These are phyloP conservation scores for Rhabdomys dilectus DNA, from an alignment of 2,113 vertebrate species.

Conservation along the genomic window DNA sequence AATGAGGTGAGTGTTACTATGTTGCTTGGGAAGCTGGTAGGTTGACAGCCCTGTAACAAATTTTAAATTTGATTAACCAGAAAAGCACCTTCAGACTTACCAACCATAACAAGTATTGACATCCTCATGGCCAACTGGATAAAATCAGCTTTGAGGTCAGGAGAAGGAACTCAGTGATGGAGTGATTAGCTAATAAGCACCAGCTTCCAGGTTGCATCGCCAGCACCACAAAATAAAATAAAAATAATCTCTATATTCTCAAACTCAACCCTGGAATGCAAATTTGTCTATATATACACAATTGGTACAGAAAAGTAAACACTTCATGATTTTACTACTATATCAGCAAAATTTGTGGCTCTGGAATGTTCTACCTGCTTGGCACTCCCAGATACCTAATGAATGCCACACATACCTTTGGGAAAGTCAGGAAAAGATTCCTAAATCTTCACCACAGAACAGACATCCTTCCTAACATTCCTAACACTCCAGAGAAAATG, in stretches of 20 bases:
- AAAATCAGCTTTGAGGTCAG: neutral
- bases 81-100: neutral
- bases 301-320: neutral
- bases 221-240: neutral
- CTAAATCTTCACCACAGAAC: neutral
- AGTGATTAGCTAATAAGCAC: neutral
- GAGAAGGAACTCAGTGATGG: neutral
- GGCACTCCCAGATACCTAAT: neutral
- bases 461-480: accelerated
- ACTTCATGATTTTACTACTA: neutral
- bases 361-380: constrained; percentile 8
- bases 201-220: neutral
- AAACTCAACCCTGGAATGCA: neutral
- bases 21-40: neutral
- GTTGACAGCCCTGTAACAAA: neutral
- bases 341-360: neutral
- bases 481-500: neutral
- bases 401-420: neutral
- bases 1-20: neutral
- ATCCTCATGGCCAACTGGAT: accelerated
- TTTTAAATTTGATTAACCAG: neutral
- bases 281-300: neutral
- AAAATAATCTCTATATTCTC: neutral
- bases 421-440: neutral
- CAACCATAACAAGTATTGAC: accelerated